A percentile compares a stretch with the other conserved stretches of the same genome.
Evolutionary conservation across 1,140 invertebrate species (phyloP).

Genomic region (Zaprionus lachaisei): DNA sequence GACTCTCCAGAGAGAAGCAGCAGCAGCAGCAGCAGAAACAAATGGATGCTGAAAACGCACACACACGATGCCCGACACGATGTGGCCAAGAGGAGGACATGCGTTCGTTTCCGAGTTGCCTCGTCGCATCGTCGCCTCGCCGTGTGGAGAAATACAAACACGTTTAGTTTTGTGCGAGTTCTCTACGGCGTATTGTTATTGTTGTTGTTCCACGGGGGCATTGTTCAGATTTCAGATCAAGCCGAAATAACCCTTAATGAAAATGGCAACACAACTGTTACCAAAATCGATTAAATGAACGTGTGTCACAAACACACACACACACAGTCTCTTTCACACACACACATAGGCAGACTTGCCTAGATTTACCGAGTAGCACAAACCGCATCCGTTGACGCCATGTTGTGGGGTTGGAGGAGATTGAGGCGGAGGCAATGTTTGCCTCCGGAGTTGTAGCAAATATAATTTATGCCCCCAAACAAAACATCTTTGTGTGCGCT

Average conservation of each 20-base stretch:
- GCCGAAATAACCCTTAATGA: conserved; percentile 80
- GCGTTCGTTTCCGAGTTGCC: conserved; percentile 10
- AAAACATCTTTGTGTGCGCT: conserved; percentile 34
- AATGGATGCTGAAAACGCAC: conserved; percentile 71
- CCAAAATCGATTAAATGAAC: conserved; percentile 72
- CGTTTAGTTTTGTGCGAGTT: conserved; percentile 39
- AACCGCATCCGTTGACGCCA: conserved; percentile 70
- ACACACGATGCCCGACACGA: conserved; percentile 39
- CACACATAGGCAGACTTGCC: conserved; percentile 2
- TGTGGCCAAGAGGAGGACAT: conserved; percentile 11
- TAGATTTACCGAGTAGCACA: conserved; percentile 4
- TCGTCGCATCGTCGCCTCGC: conserved; percentile 35
- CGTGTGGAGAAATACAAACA: conserved; percentile 39
- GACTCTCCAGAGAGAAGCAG: conserved; percentile 71
- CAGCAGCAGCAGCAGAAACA: conserved; percentile 60
- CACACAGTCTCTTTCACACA: conserved; percentile 5
- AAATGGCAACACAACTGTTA: conserved; percentile 75
- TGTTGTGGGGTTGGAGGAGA: conserved; percentile 21
- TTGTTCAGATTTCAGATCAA: conserved; percentile 71
- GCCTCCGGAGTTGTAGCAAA: conserved; percentile 50
- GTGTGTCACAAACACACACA: conserved; percentile 32
- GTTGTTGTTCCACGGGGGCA: conserved; percentile 29
- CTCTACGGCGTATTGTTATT: conserved; percentile 28
- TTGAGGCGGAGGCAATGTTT: neutral
- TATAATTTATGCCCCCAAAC: conserved; percentile 72